Evolutionary conservation across 2,888 invertebrate genomes (phyloP).

Genomic region (Mellilla xanthometata): DNA sequence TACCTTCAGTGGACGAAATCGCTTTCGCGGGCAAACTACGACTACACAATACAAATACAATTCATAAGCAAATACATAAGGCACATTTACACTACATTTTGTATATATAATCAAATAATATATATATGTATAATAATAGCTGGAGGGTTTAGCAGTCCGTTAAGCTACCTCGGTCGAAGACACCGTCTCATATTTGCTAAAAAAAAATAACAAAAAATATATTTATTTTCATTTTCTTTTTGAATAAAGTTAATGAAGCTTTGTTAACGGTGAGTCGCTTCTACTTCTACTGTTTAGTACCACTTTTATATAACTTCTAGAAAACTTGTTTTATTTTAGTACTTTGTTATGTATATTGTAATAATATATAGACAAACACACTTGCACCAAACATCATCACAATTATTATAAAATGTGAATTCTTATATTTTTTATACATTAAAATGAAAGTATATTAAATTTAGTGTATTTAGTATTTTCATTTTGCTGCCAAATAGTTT

Average conservation of each 20-base stretch:
- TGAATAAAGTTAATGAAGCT: conserved; percentile 19
- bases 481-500: too few species aligned
- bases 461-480: too few species aligned
- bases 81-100: conserved; percentile 29
- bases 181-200: conserved; percentile 48
- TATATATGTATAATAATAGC: conserved; percentile 9
- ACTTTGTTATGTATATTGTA: conserved; percentile 41
- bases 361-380: conserved; percentile 34
- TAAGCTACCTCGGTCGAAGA: conserved; percentile 46
- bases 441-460: too few species aligned
- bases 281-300: conserved; percentile 28
- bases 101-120: conserved; percentile 14
- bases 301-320: conserved; percentile 24
- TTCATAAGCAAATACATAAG: conserved; percentile 38
- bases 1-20: conserved; percentile 79
- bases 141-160: conserved; percentile 15
- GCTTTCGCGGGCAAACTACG: conserved; percentile 61
- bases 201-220: conserved; percentile 40
- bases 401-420: too few species aligned
- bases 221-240: conserved; percentile 28
- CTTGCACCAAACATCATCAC: conserved; percentile 52
- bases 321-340: conserved; percentile 33
- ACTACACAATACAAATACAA: conserved; percentile 14
- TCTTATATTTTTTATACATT: too few species aligned
- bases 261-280: conserved; percentile 22